Percentiles rank a stretch among this genome's conserved stretches.
phyloP scores from a whole-genome alignment of 2,113 vertebrate species.

The Lonchura striata region DNA sequence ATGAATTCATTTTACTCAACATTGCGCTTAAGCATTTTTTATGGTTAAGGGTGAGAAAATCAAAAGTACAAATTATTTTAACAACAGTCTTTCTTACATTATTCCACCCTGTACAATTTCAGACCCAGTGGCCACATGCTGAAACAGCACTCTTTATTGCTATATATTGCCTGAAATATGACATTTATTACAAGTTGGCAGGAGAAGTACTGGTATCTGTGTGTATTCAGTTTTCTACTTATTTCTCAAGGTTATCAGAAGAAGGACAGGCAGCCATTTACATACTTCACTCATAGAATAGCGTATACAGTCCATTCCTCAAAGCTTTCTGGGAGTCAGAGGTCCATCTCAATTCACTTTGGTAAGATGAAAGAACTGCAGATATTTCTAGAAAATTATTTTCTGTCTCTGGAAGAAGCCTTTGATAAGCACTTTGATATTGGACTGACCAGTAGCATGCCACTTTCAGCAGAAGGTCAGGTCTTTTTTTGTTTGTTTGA shows the following conservation, averaged over 20 bases:
- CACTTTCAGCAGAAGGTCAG: neutral
- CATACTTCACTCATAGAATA: neutral
- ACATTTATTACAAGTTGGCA: neutral
- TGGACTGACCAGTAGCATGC: neutral
- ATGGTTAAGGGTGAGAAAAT: neutral
- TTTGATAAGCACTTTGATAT: neutral
- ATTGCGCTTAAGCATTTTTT: neutral
- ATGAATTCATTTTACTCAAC: neutral
- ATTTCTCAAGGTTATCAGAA: neutral
- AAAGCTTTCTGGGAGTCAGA: neutral
- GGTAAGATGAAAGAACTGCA: neutral
- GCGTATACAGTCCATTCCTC: neutral
- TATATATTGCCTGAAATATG: neutral
- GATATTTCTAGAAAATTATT: conserved; percentile 12
- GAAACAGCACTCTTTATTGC: neutral
- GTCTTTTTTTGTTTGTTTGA: neutral
- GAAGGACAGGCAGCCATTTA: neutral
- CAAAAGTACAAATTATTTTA: neutral
- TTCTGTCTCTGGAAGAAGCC: neutral
- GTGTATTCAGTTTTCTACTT: neutral
- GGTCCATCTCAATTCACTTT: neutral
- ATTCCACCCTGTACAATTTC: neutral
- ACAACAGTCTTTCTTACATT: neutral
- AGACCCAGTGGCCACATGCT: neutral
- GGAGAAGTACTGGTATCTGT: neutral